Evolutionary conservation across 2,888 invertebrate species (phyloP), one percentile per base, ranked within the genome.

Genomic region (Yponomeuta malinellus): DNA sequence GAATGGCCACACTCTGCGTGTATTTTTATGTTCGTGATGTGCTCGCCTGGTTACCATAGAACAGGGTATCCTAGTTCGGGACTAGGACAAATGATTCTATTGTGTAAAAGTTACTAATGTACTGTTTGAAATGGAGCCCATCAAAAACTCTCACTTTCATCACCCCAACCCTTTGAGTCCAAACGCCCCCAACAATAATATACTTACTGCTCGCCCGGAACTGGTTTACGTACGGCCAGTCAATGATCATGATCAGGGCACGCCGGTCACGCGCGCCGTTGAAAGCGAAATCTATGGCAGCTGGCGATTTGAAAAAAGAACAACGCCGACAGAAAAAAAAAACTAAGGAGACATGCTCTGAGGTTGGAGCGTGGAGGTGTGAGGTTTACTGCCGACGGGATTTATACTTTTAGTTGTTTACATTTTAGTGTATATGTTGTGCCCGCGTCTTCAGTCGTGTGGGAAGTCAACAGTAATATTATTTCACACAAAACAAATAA

Each of bases 221-320:
- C 52, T 48, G 48, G 52, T 68, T 68, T 48, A 10, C n/a, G 23
- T 63, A 68, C 33, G 29, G 8, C 15, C 43, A 65, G 23, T 52
- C 68, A 66, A 52, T 66, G 65, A 70, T 59, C 31, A 8, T 33
- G 33, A 33, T 65, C 48, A 5, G 70, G 72, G 15, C 72, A 72
- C 43, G 48, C 9, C 43, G 68, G 67, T 72, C 72, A 72, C 72
- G 72, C 64, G 70, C 70, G 29, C 31, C 29, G 31, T n/a, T 63
- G 72, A 72, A 72, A 72, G 72, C 70, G 72, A 72, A 72, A 72
- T 66, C 71, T 59, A 63, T 37, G 31, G 31, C 72, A 43, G 70
- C 52, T 70, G 71, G 48, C 64, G 63, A 33, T 63, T 48, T 29
- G 6, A 23, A 64, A 64, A 69, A 69, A 71, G 69, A 52, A 63